Evolutionary conservation across 2,113 vertebrate genomes (phyloP).

Genomic region (Scortum barcoo): DNA sequence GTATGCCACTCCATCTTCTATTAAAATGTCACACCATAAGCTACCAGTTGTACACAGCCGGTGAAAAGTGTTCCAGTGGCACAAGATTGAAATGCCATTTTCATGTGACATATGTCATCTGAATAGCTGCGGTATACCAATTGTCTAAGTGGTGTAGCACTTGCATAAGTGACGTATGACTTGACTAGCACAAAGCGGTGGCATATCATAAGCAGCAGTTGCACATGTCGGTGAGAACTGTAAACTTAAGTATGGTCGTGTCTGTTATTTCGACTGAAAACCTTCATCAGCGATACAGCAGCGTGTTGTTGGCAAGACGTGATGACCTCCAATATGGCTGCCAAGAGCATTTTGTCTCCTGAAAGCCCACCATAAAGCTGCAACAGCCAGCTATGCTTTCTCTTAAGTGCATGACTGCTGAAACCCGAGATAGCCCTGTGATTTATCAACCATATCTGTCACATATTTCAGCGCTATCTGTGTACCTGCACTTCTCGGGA

Average conservation of each 20-base stretch:
- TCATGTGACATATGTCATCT: neutral
- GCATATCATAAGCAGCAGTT: neutral
- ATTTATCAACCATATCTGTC: conserved; percentile 55
- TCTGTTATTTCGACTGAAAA: neutral
- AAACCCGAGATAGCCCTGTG: conserved; percentile 35
- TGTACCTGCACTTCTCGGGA: conserved; percentile 37
- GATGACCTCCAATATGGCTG: conserved; percentile 19
- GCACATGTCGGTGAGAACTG: neutral
- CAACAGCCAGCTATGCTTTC: conserved; percentile 13
- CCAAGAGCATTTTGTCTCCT: conserved; percentile 25
- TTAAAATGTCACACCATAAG: neutral
- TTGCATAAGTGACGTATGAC: too few relatives aligned
- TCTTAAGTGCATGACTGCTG: conserved; percentile 42
- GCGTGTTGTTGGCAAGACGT: conserved; percentile 7
- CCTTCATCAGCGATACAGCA: conserved; percentile 9
- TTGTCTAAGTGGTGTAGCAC: neutral
- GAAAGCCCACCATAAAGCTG: conserved; percentile 20
- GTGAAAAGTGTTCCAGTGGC: neutral
- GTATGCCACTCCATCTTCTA: neutral
- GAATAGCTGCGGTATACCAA: neutral
- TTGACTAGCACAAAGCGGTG: too few relatives aligned
- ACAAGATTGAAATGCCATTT: conserved; percentile 6
- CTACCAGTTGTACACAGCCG: neutral
- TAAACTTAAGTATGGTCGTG: neutral
- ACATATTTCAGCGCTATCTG: conserved; percentile 64